These are phyloP conservation scores for Agonopterix alstromeriana DNA, from an alignment of 2,888 invertebrate species.

Conservation along the genomic window DNA sequence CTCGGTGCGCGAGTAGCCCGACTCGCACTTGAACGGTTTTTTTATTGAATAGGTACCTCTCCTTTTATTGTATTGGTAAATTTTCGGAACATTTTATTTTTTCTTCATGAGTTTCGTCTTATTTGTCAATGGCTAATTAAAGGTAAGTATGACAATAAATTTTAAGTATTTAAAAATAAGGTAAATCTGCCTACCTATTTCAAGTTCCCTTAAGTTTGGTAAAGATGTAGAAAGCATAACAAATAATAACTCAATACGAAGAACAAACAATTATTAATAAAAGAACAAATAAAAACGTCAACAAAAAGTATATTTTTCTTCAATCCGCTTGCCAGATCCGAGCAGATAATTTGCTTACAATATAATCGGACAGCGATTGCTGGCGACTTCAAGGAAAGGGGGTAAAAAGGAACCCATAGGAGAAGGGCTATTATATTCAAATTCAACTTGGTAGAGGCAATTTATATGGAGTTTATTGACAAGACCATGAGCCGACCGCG, in stretches of 20 bases:
- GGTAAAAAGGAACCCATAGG: slow-evolving; percentile 62
- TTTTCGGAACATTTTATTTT: no score
- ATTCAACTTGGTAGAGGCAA: slow-evolving; percentile 68
- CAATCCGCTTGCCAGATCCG: slow-evolving; percentile 60
- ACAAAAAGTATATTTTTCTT: slow-evolving; percentile 26
- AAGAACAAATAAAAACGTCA: slow-evolving; percentile 37
- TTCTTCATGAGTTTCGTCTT: no score
- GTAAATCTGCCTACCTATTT: no score
- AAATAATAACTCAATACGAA: background rate
- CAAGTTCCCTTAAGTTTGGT: no score
- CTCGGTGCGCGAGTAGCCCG: no score
- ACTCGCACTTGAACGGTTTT: no score
- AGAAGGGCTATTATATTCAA: slow-evolving; percentile 72
- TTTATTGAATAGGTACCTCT: no score
- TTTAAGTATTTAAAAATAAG: no score
- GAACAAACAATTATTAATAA: slow-evolving; percentile 14
- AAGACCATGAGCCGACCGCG: slow-evolving; percentile 45
- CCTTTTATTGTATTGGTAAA: no score
- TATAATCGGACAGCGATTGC: slow-evolving; percentile 73
- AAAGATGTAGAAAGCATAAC: no score
- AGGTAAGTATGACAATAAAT: no score
- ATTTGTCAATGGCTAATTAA: no score
- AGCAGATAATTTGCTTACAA: slow-evolving; percentile 76
- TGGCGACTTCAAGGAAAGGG: slow-evolving; percentile 50
- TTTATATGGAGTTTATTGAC: slow-evolving; percentile 76